Evolutionary conservation across 2,888 invertebrate species (phyloP), one percentile per base, ranked within the genome.

Genomic region (Malthinus seriepunctatus): DNA sequence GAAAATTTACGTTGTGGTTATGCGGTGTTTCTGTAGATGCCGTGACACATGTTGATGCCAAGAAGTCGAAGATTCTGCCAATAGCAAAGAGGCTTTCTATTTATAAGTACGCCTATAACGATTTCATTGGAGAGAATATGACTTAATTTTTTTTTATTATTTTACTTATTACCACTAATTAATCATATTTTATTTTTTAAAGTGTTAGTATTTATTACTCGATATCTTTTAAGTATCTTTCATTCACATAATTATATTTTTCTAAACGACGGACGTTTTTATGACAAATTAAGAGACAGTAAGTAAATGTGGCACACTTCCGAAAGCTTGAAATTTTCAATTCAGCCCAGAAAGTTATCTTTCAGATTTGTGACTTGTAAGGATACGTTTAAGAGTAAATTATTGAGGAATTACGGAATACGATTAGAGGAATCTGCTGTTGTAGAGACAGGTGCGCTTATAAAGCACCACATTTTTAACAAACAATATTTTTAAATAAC

Each of bases 21-120:
- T 38, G 23, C 10, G 15, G 15, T 38, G 32, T 34, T 51, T 52
- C 23, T 37, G 44, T 35, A 49, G 48, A 34, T 51, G 46, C 15
- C 31, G 49, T 51, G 50, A 51, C 56, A 58, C 51, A 57, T 56
- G 59, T 39, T 49, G 42, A 52, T 62, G 62, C 62, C 59, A 62
- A 62, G 62, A 56, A 48, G 53, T 45, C 53, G 52, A 59, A 33
- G 56, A 49, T 39, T 60, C 61, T 57, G 54, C 62, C 62, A 62
- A 62, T 62, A 45, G 14, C 38, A 38, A 51, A 32, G 32, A 35
- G 44, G 42, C 56, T 32, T 59, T 56, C 45, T 56, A 53, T 59
- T 56, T 56, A 53, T 56, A 59, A 56, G 44, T 59, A 56, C 62
- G 62, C 62, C 62, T 62, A 49, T 59, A 32, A 34, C 33, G 46